These are phyloP conservation scores for Yponomeuta malinellus DNA, from an alignment of 2,888 invertebrate species.

Conservation along the genomic window DNA sequence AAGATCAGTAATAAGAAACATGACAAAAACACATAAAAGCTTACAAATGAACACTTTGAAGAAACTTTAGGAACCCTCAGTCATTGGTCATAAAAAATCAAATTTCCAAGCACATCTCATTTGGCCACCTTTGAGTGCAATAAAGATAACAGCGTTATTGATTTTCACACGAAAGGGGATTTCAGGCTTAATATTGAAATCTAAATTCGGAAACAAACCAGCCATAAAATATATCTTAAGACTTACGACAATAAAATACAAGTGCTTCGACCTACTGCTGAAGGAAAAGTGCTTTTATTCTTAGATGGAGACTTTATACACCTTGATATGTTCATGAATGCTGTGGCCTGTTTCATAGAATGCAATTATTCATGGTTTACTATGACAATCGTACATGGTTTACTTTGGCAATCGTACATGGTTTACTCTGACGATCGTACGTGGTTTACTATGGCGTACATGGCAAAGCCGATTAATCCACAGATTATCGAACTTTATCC, in stretches of 20 bases:
- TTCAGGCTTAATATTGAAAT: conserved; percentile 26
- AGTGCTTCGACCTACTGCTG: conserved; percentile 65
- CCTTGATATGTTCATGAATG: conserved; percentile 17
- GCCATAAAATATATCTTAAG: conserved; percentile 69
- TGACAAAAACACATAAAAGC: neutral
- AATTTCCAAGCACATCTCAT: neutral
- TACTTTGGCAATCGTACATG: too few species aligned
- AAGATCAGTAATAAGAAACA: too few species aligned
- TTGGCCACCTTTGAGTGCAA: neutral
- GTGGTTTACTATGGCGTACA: too few species aligned
- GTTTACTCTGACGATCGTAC: too few species aligned
- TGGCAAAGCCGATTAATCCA: too few species aligned
- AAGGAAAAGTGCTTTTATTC: conserved; percentile 64
- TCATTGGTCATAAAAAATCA: neutral
- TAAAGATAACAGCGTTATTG: neutral
- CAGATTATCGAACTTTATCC: too few species aligned
- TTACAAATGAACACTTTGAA: neutral
- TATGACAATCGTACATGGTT: too few species aligned
- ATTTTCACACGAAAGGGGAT: neutral
- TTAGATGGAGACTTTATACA: conserved; percentile 62
- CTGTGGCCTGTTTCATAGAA: too few species aligned
- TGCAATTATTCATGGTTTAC: too few species aligned
- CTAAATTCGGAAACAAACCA: conserved; percentile 74
- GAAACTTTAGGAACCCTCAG: neutral
- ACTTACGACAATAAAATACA: conserved; percentile 73